Conservation (phyloP, 2,888 invertebrate genomes). For the Scaptodrosophila latifasciaeformis region DNA sequence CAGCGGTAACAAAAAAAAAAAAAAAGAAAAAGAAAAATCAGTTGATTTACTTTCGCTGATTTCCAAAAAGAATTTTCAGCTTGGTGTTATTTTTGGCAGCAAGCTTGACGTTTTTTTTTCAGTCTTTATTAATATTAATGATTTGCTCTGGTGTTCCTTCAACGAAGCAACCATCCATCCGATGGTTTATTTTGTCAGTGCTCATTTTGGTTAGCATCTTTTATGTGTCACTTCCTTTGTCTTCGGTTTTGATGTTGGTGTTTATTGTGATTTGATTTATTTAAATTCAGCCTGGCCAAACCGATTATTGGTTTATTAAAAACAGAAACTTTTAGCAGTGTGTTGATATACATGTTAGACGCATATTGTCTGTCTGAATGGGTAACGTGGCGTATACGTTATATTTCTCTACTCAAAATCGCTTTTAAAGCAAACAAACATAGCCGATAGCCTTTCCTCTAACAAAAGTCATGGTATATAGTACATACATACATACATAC, state of each 20-base stretch:
- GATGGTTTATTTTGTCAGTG: no score
- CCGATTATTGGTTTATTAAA: conserved; percentile 27
- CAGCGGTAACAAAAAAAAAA: no score
- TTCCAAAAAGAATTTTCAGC: conserved; percentile 20
- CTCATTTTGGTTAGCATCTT: not conserved
- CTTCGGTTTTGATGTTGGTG: conserved; percentile 1
- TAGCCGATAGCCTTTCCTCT: no score
- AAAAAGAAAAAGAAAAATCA: no score
- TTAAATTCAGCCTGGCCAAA: conserved; percentile 6
- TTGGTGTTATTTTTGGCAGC: conserved; percentile 50
- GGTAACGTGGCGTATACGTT: conserved; percentile 27
- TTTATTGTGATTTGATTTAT: conserved; percentile 22
- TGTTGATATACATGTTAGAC: not conserved
- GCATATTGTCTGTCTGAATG: conserved; percentile 2
- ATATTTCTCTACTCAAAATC: no score
- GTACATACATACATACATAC: no score
- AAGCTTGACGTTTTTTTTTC: conserved; percentile 14
- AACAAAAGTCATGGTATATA: no score
- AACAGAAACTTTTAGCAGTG: not conserved
- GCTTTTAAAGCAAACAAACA: no score
- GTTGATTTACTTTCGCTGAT: conserved; percentile 40
- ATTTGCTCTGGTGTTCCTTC: conserved; percentile 31
- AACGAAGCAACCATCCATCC: no score
- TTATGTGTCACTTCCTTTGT: not conserved
- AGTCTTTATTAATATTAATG: conserved; percentile 65